These are phyloP conservation scores for Onychostruthus taczanowskii DNA, from an alignment of 2,113 vertebrate genomes.

Conservation along the genomic window DNA sequence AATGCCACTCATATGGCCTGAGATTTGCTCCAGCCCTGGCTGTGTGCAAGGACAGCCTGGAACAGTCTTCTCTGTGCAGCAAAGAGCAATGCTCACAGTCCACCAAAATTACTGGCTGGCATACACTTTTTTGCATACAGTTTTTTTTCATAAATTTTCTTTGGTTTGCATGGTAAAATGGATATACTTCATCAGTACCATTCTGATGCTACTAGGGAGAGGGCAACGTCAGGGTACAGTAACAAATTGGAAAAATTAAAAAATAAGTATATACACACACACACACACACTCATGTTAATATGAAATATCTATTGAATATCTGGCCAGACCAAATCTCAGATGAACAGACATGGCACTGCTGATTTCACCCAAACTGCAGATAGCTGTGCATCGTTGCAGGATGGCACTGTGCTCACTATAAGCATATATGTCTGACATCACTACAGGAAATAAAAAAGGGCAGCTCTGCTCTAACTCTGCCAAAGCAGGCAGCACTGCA, in stretches of 20 bases:
- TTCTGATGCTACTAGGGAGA: neutral
- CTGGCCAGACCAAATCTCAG: neutral
- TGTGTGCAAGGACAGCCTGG: neutral
- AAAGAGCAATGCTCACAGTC: neutral
- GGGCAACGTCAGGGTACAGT: neutral
- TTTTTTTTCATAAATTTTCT: neutral
- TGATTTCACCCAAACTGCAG: neutral
- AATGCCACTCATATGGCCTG: neutral
- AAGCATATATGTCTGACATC: neutral
- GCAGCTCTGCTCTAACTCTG: neutral
- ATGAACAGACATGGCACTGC: neutral
- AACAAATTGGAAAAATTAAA: neutral
- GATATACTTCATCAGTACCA: neutral
- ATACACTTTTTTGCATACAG: neutral
- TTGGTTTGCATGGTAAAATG: neutral
- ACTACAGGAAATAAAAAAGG: neutral
- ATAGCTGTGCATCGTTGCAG: neutral
- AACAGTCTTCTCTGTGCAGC: neutral
- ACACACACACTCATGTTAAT: neutral
- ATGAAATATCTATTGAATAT: neutral
- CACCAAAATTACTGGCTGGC: neutral
- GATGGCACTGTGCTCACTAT: neutral
- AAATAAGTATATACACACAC: neutral
- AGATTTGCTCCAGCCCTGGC: neutral
- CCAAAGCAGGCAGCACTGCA: neutral